Evolutionary conservation across 2,113 vertebrate species (phyloP).

Genomic region (Ardeotis arabs): DNA sequence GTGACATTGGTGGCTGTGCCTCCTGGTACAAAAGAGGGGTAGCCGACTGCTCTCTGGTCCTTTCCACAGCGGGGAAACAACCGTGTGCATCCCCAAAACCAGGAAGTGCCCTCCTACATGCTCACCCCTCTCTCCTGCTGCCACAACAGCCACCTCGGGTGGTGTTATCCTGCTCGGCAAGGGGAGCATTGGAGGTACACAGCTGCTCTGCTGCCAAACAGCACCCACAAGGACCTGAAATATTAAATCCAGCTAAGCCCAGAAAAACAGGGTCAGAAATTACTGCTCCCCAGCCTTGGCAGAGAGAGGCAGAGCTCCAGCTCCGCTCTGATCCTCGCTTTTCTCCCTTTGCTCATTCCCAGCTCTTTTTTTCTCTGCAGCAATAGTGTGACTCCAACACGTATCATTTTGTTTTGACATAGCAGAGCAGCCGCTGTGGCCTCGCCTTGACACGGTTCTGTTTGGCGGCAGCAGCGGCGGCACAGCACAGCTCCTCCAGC

Average conservation of each 20-base stretch:
- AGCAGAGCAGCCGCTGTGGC: neutral
- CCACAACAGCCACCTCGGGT: neutral
- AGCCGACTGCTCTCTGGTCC: neutral
- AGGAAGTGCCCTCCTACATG: neutral
- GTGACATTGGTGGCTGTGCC: neutral
- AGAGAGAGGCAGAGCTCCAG: neutral
- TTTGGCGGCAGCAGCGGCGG: neutral
- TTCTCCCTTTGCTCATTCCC: slow-evolving; percentile 40
- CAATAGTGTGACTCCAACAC: neutral
- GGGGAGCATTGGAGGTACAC: neutral
- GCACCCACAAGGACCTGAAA: neutral
- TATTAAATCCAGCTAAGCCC: neutral
- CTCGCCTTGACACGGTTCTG: neutral
- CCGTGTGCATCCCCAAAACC: fast-evolving
- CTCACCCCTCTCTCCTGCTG: neutral
- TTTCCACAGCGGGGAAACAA: neutral
- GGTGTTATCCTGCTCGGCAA: neutral
- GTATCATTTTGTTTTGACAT: slow-evolving; percentile 25
- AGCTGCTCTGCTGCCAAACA: neutral
- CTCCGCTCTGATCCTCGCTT: neutral
- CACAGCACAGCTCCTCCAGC: neutral
- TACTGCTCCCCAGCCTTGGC: neutral
- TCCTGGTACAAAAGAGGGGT: neutral
- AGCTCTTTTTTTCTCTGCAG: slow-evolving; percentile 16
- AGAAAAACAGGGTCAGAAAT: neutral